Percentiles rank a stretch among this genome's conserved stretches.
These are phyloP conservation scores for Eueides isabella DNA, from an alignment of 1,140 invertebrate genomes.

Conservation along the genomic window DNA sequence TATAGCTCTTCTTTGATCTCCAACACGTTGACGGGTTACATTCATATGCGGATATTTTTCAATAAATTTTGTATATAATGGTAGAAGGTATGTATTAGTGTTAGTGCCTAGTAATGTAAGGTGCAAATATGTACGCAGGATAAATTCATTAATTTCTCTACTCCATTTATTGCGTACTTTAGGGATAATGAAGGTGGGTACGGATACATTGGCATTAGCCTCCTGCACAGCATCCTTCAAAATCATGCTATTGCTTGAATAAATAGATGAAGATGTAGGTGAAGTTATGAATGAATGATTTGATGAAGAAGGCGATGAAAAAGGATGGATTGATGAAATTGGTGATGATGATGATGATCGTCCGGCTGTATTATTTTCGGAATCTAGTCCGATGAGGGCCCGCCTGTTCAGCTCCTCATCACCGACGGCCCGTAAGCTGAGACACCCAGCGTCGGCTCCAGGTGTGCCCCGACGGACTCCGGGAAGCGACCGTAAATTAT, in stretches of 20 bases:
- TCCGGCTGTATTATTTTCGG: background rate
- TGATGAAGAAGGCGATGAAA: slow-evolving; percentile 14
- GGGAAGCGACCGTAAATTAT: slow-evolving; percentile 4
- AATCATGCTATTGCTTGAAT: background rate
- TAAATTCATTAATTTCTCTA: too few species aligned
- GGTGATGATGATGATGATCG: background rate
- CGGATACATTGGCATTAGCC: too few species aligned
- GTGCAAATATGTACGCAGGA: too few species aligned
- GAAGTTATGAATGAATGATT: background rate
- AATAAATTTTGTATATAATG: slow-evolving; percentile 21
- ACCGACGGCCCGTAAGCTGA: background rate
- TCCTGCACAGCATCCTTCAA: slow-evolving; percentile 9
- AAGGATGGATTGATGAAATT: slow-evolving; percentile 15
- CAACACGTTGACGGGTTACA: slow-evolving; percentile 32
- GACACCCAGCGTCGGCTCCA: too few species aligned
- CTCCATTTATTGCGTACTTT: too few species aligned
- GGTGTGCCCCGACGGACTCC: background rate
- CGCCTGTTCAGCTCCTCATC: slow-evolving; percentile 8
- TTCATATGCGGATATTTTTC: slow-evolving; percentile 41
- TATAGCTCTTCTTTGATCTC: slow-evolving; percentile 44
- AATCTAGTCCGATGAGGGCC: background rate
- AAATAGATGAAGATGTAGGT: background rate
- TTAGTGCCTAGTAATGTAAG: too few species aligned
- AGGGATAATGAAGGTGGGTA: too few species aligned
- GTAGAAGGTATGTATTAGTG: slow-evolving; percentile 14